These are phyloP conservation scores for Sciurus niger DNA, from an alignment of 2,113 vertebrate species.

Conservation along the genomic window DNA sequence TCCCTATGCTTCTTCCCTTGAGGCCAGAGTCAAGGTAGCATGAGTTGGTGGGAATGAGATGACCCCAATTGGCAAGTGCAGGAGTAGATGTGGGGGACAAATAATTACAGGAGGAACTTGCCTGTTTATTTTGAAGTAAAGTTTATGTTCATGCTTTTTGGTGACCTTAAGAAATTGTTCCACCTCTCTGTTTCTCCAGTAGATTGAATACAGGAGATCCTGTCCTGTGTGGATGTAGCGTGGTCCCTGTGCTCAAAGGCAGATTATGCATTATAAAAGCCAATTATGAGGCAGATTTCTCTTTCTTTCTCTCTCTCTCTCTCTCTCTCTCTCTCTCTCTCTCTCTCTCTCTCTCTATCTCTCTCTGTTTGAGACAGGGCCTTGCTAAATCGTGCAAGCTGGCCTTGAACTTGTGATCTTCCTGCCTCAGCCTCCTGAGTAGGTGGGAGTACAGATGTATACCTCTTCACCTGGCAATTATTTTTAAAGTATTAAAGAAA, in stretches of 20 bases:
- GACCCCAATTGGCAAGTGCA: not conserved
- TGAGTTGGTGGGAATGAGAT: not conserved
- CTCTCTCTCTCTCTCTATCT: not conserved
- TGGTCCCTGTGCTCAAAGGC: not conserved
- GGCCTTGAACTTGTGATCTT: not conserved
- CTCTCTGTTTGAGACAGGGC: not conserved
- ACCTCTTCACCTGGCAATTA: not conserved
- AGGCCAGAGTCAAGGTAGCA: not conserved
- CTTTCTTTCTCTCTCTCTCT: not conserved
- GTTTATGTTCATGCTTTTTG: not conserved
- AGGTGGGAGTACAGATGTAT: not conserved
- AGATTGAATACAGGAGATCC: not conserved
- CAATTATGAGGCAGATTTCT: not conserved
- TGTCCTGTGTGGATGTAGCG: not conserved
- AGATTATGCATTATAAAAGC: not conserved
- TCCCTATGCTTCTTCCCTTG: not conserved
- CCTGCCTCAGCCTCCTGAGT: not conserved
- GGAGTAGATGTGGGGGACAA: not conserved
- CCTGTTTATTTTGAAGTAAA: not conserved
- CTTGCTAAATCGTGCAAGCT: not conserved
- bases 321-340: not conserved
- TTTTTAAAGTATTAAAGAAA: not conserved
- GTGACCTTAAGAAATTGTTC: not conserved
- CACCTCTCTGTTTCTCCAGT: not conserved
- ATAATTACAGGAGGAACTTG: not conserved